Percentiles rank a stretch among this genome's conserved stretches.
Evolutionary conservation across 2,888 invertebrate genomes (phyloP).

Genomic region (Pachliopta kotzebuea): DNA sequence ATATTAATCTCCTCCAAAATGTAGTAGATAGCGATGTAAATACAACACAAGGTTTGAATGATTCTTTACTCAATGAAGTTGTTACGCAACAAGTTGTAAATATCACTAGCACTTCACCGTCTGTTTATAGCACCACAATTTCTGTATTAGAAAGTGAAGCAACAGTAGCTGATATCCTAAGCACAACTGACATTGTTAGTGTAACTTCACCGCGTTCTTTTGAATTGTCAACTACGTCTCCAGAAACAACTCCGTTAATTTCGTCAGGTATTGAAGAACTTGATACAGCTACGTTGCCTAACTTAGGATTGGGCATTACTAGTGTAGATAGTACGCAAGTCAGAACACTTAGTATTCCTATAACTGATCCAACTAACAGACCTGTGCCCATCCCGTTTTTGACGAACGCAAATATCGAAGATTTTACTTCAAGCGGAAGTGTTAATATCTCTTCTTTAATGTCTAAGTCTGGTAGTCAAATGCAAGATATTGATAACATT

Average conservation of each 20-base stretch:
- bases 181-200: slow-evolving; percentile 11
- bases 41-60: slow-evolving; percentile 49
- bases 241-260: slow-evolving; percentile 30
- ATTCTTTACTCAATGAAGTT: slow-evolving; percentile 36
- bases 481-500: slow-evolving; percentile 42
- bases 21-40: slow-evolving; percentile 57
- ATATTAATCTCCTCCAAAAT: slow-evolving; percentile 59
- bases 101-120: slow-evolving; percentile 45
- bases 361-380: slow-evolving; percentile 48
- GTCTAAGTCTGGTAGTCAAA: slow-evolving; percentile 38
- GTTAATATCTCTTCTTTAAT: slow-evolving; percentile 38
- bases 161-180: slow-evolving; percentile 23
- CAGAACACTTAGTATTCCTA: slow-evolving; percentile 35
- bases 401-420: slow-evolving; percentile 54
- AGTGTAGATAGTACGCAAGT: slow-evolving; percentile 41
- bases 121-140: slow-evolving; percentile 40
- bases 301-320: slow-evolving; percentile 39
- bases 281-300: slow-evolving; percentile 44
- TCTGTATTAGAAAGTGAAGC: slow-evolving; percentile 37
- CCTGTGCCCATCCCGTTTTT: slow-evolving; percentile 56
- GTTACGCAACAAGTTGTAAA: slow-evolving; percentile 55
- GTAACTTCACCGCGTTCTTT: slow-evolving; percentile 30
- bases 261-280: slow-evolving; percentile 28
- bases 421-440: slow-evolving; percentile 45
- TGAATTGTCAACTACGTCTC: slow-evolving; percentile 28